phyloP scores from a whole-genome alignment of 2,888 invertebrate species.

The Rhyacophila evoluta region DNA sequence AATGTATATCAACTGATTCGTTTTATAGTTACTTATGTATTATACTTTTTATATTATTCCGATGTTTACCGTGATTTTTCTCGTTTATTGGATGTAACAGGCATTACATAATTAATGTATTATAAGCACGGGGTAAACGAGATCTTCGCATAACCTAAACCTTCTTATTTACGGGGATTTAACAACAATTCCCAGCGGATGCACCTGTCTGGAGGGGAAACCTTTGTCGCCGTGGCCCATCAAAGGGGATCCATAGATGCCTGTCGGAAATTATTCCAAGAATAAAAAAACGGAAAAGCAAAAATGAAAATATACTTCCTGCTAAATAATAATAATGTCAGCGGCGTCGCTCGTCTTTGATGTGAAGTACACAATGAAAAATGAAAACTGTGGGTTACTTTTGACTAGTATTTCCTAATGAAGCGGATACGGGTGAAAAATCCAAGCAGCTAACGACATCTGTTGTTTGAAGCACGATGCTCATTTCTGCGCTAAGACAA shows the following conservation, averaged over 20 bases:
- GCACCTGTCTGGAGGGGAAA: constrained; percentile 41
- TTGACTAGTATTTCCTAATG: constrained; percentile 49
- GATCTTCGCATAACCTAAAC: constrained; percentile 41
- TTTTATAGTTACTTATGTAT: neutral
- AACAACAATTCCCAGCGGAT: constrained; percentile 47
- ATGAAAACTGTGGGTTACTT: constrained; percentile 13
- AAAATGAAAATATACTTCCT: constrained; percentile 32
- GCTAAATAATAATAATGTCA: constrained; percentile 21
- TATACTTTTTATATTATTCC: neutral
- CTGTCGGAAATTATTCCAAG: constrained; percentile 39
- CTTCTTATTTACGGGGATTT: constrained; percentile 53
- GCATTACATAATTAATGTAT: constrained; percentile 32
- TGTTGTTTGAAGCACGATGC: constrained; percentile 23
- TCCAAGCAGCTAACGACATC: constrained; percentile 33
- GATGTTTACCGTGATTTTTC: neutral
- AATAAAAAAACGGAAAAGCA: constrained; percentile 42
- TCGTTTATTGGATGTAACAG: neutral
- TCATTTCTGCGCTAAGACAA: constrained; percentile 53
- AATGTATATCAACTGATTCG: no score
- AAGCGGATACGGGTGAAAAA: constrained; percentile 46
- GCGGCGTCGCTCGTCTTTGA: constrained; percentile 43
- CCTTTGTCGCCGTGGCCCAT: constrained; percentile 40
- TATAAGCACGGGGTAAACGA: neutral
- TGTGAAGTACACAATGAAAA: constrained; percentile 32
- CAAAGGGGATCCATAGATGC: constrained; percentile 7